Percentiles rank a stretch among this genome's conserved stretches.
Conservation (phyloP, 2,888 invertebrate species). For the Molanna angustata region DNA sequence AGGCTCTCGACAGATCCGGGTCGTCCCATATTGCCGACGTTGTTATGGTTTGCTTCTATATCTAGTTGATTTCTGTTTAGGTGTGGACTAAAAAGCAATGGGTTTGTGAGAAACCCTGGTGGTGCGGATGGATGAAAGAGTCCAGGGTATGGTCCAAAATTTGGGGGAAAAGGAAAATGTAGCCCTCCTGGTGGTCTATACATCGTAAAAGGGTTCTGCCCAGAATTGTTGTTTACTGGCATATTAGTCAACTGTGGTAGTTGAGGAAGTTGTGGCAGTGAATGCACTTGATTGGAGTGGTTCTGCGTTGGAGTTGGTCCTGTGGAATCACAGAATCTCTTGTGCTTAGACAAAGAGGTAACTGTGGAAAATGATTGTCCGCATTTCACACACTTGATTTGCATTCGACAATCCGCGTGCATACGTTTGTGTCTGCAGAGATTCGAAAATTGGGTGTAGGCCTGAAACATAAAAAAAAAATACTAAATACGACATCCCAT, state of each 20-base stretch:
- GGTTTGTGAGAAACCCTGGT: constrained; percentile 59
- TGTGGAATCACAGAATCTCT: constrained; percentile 91
- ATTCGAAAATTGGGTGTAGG: constrained; percentile 99
- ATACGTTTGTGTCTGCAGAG: constrained; percentile 99
- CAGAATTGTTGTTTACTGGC: constrained; percentile 47
- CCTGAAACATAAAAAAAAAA: constrained; percentile 51
- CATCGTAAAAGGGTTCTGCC: constrained; percentile 65
- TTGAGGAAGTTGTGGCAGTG: constrained; percentile 45
- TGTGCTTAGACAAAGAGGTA: constrained; percentile 92
- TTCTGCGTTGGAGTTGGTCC: constrained; percentile 47
- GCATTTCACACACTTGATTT: constrained; percentile 93
- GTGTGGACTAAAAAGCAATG: constrained; percentile 63
- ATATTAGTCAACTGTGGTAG: constrained; percentile 48
- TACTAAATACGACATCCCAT: too few species aligned
- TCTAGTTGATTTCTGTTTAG: constrained; percentile 52
- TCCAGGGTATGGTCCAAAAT: constrained; percentile 59
- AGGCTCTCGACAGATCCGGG: constrained; percentile 47
- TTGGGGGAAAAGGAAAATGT: constrained; percentile 63
- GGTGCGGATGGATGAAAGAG: constrained; percentile 57
- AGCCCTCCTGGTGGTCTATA: constrained; percentile 63
- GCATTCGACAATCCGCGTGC: constrained; percentile 94
- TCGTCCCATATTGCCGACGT: constrained; percentile 51
- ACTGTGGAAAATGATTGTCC: constrained; percentile 89
- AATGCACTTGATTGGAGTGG: constrained; percentile 47
- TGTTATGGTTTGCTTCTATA: constrained; percentile 53